Evolutionary conservation across 2,113 vertebrate species (phyloP).

Genomic region (Spheniscus mendiculus): DNA sequence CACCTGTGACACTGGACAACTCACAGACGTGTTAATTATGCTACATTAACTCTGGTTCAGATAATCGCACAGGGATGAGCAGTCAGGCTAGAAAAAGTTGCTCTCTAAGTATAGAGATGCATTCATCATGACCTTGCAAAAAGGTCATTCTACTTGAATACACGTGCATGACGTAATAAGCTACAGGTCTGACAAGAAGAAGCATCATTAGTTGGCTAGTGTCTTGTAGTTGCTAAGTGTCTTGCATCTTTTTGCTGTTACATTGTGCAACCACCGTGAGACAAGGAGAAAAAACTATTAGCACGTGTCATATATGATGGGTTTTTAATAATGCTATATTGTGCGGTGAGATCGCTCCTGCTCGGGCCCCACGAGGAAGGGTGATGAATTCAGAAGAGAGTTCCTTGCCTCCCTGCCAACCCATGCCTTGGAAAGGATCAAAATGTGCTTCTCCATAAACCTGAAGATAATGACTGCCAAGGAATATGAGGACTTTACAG

Average conservation of each 20-base stretch:
- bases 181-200: background rate
- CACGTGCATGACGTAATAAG: rapidly evolving
- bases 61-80: background rate
- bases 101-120: background rate
- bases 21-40: background rate
- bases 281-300: background rate
- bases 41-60: background rate
- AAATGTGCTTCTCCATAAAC: background rate
- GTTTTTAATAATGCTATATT: background rate
- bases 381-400: background rate
- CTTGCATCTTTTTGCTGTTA: background rate
- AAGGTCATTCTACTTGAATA: background rate
- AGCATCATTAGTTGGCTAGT: background rate
- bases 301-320: background rate
- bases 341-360: background rate
- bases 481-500: background rate
- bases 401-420: background rate
- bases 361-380: background rate
- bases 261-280: background rate
- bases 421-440: background rate
- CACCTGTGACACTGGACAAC: background rate
- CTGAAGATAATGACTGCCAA: background rate
- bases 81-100: background rate
- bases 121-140: background rate
- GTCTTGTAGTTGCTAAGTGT: background rate